Conservation (phyloP, 2,797 vertebrate species). For the Mus spretus region DNA sequence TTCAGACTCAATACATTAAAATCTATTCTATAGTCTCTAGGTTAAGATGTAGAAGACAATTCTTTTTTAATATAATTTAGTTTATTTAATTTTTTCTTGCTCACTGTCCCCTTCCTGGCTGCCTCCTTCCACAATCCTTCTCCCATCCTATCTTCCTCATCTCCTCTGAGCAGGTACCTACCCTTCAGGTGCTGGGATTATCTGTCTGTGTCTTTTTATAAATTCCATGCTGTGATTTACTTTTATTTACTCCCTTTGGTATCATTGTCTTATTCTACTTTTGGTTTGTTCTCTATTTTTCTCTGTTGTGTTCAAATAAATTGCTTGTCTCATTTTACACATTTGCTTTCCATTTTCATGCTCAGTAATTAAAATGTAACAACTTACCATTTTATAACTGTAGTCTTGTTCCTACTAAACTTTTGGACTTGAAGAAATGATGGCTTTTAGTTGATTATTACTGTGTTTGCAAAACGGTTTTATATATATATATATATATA, state of each 20-base stretch:
- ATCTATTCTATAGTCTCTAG: background rate
- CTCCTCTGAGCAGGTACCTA: no score
- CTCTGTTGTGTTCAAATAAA: background rate
- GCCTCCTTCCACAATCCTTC: rapidly evolving
- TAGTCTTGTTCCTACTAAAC: background rate
- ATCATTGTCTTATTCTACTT: background rate
- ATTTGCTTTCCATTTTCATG: background rate
- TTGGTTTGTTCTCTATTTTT: background rate
- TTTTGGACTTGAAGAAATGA: background rate
- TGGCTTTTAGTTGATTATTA: background rate
- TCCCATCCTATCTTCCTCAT: background rate
- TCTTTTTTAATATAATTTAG: background rate
- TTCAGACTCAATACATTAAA: background rate
- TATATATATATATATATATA: no score
- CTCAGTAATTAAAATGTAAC: background rate
- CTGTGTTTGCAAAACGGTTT: background rate
- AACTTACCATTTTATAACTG: background rate
- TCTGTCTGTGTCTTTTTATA: background rate
- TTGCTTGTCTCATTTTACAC: background rate
- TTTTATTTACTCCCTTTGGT: background rate
- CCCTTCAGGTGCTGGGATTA: background rate
- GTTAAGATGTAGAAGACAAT: background rate
- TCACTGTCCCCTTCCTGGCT: no score
- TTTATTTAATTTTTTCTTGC: background rate
- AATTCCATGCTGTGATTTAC: background rate